Evolutionary conservation across 2,113 vertebrate species (phyloP).

Genomic region (Alligator sinensis): DNA sequence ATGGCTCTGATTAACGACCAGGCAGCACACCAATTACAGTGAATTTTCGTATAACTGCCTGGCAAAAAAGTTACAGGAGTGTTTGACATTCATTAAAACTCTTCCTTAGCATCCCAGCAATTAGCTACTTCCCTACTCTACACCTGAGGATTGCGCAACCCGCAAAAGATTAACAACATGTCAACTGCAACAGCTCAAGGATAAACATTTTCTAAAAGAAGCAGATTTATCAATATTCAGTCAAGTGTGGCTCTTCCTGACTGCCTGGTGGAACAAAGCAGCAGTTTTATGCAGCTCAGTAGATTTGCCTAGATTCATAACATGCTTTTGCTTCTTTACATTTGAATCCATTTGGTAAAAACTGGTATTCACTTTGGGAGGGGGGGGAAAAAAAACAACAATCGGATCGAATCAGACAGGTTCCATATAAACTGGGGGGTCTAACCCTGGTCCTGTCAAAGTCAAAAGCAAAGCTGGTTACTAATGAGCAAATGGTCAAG

Average conservation of each 20-base stretch:
- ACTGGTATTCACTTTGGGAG: neutral
- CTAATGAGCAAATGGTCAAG: rapidly evolving
- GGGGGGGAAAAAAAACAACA: neutral
- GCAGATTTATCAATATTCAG: neutral
- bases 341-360: neutral
- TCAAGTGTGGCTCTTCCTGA: neutral
- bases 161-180: neutral
- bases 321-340: neutral
- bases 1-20: slow-evolving; percentile 58
- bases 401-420: neutral
- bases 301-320: neutral
- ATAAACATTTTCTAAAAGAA: neutral
- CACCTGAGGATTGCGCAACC: neutral
- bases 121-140: neutral
- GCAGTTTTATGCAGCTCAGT: neutral
- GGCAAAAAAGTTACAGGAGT: neutral
- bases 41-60: slow-evolving; percentile 52
- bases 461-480: neutral
- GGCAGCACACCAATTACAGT: slow-evolving; percentile 42
- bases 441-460: neutral
- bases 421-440: rapidly evolving
- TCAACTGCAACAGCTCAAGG: neutral
- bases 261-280: neutral
- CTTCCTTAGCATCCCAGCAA: neutral
- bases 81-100: slow-evolving; percentile 6